These are phyloP conservation scores for Drosophila gunungcola DNA, from an alignment of 1,140 invertebrate species.

Conservation along the genomic window DNA sequence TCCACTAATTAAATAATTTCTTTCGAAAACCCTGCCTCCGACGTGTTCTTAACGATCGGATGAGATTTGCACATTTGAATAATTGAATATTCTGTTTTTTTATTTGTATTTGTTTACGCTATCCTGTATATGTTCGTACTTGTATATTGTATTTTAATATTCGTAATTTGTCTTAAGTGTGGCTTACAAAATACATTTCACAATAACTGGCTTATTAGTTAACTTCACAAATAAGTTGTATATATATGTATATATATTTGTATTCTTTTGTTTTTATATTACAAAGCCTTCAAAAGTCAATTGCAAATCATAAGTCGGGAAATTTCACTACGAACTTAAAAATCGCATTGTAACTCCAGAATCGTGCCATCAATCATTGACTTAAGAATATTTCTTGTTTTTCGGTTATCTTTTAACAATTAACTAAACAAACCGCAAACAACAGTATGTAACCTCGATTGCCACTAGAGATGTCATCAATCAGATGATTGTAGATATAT, in stretches of 20 bases:
- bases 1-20: slow-evolving; percentile 11
- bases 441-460: slow-evolving; percentile 66
- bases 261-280: slow-evolving; percentile 38
- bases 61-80: slow-evolving; percentile 29
- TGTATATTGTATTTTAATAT: slow-evolving; percentile 49
- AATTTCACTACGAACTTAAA: slow-evolving; percentile 58
- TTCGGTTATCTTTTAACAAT: slow-evolving; percentile 67
- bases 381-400: slow-evolving; percentile 37
- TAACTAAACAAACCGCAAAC: slow-evolving; percentile 77
- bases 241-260: slow-evolving; percentile 36
- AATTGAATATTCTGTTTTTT: slow-evolving; percentile 23
- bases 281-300: slow-evolving; percentile 74
- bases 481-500: slow-evolving; percentile 30
- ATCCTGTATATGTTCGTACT: slow-evolving; percentile 51
- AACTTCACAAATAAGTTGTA: slow-evolving; percentile 50
- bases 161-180: slow-evolving; percentile 48
- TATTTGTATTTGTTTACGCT: slow-evolving; percentile 23
- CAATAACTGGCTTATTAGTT: slow-evolving; percentile 60
- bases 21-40: slow-evolving; percentile 10
- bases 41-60: slow-evolving; percentile 8
- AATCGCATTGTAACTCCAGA: slow-evolving; percentile 24
- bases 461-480: slow-evolving; percentile 65
- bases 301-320: slow-evolving; percentile 59
- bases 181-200: slow-evolving; percentile 58
- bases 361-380: slow-evolving; percentile 59